A percentile compares a stretch with the other conserved stretches of the same genome.
These are phyloP conservation scores for Ramazzottius varieornatus DNA, from an alignment of 2,888 invertebrate species.

Conservation along the genomic window DNA sequence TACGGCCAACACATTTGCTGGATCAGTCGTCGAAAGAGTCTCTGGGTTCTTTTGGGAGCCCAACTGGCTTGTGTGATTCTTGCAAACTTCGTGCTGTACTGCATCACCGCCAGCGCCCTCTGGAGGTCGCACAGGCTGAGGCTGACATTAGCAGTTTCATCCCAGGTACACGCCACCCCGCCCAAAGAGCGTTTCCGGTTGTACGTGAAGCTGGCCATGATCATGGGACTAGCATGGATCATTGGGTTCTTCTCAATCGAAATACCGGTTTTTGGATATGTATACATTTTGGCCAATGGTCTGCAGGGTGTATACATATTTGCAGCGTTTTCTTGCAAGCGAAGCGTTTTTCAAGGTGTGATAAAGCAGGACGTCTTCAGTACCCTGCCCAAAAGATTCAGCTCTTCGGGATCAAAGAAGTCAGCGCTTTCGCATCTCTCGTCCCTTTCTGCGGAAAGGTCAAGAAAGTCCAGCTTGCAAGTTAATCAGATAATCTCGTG, in stretches of 20 bases:
- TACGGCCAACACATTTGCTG: conserved; percentile 7
- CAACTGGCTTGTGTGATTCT: conserved; percentile 7
- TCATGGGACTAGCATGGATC: conserved; percentile 19
- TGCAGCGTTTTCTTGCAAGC: conserved; percentile 5
- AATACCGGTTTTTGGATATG: conserved; percentile 14
- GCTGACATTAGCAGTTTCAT: not conserved
- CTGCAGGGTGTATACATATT: conserved; percentile 18
- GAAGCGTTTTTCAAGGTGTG: not conserved
- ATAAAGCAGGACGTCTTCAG: not conserved
- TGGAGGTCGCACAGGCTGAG: not conserved
- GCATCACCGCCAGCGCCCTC: not conserved
- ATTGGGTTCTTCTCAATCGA: conserved; percentile 15
- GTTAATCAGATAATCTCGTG: no score
- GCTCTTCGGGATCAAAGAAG: not conserved
- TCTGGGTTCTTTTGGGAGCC: conserved; percentile 7
- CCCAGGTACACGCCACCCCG: not conserved
- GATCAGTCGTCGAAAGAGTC: conserved; percentile 4
- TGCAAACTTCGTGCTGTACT: conserved; percentile 4
- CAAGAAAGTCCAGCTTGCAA: no score
- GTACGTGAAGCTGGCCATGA: conserved; percentile 11
- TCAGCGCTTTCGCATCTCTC: not conserved
- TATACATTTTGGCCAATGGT: conserved; percentile 16
- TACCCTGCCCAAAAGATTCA: no score
- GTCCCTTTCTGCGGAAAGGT: not conserved
- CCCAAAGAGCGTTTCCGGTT: conserved; percentile 1